Base-by-base conservation (phyloP, 2,797 vertebrate genomes). In the Periparus ater region DNA sequence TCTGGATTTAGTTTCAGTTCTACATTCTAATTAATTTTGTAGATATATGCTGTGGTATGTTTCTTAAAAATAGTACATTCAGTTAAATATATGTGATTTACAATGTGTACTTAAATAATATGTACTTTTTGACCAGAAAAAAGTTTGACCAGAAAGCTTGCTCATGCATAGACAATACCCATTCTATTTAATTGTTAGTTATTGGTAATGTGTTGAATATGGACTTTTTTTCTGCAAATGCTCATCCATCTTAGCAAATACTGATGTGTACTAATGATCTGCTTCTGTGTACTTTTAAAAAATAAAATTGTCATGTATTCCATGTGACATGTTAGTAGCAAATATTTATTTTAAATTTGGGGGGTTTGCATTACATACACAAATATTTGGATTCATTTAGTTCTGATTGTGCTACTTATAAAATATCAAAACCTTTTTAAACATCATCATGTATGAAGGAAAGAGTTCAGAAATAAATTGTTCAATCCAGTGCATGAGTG, bases 331-430 rank as follows among this genome's bases (percentile, higher is more conserved):
- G 9, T 38, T 40, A 50, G 9, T 18, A 85, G 20, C 5, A 80
- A 60, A 27, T 81, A 74, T 34, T 82, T 81, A 14, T 76, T n/a
- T 57, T 58, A 14, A 7, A 54, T 29, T 53, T 16, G 3, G 3
- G 1, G 0, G 0, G 0, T 7, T 44, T 60, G 5, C 23, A 7
- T 72, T 72, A 60, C 27, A 45, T 17, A 27, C 16, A 53, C 15
- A 30, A 42, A 20, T 57, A 54, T 70, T 73, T 73, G 13, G 40
- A n/a, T 62, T 68, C 2, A 21, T 79, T 68, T 70, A 62, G 13
- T 65, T 82, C 15, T 68, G 23, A 16, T 40, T 57, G 13, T 48
- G 21, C 72, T 77, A 27, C 42, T 83, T 45, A 42, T 7, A 72
- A 85, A 68, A 27, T 17, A 66, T 4, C 26, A 47, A 85, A 85